These are phyloP conservation scores for Terrapene triunguis DNA, from an alignment of 2,113 vertebrate species.

Conservation along the genomic window DNA sequence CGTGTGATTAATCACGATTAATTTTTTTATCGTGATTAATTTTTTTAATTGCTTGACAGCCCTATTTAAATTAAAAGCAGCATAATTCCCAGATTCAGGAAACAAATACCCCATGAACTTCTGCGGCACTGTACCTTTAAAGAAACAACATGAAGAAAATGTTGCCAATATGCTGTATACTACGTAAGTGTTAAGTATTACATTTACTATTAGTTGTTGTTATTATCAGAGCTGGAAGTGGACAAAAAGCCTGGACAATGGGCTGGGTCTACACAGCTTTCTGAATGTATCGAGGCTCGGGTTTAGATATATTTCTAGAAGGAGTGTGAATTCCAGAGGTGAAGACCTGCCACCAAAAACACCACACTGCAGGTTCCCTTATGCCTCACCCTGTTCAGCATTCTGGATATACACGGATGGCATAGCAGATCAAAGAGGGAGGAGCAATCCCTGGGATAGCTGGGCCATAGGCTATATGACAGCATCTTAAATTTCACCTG, in stretches of 20 bases:
- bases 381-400: neutral
- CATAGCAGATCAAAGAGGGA: neutral
- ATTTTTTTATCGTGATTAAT: no score
- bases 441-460: neutral
- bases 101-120: neutral
- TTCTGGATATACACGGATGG: neutral
- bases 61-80: neutral
- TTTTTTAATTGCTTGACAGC: no score
- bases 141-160: slow-evolving; percentile 25
- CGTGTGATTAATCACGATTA: no score
- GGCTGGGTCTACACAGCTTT: slow-evolving; percentile 16
- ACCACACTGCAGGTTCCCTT: slow-evolving; percentile 38
- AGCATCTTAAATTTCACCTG: neutral
- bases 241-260: slow-evolving; percentile 35
- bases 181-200: neutral
- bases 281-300: slow-evolving; percentile 6
- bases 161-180: neutral
- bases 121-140: neutral
- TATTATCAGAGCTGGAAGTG: slow-evolving; percentile 46
- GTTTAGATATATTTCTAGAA: slow-evolving; percentile 2
- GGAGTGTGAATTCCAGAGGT: slow-evolving; percentile 9
- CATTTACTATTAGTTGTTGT: neutral
- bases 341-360: slow-evolving; percentile 24
- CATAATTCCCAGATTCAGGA: neutral
- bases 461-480: neutral